Conservation (phyloP, 2,888 invertebrate genomes). For the Polydrusus tereticollis region DNA sequence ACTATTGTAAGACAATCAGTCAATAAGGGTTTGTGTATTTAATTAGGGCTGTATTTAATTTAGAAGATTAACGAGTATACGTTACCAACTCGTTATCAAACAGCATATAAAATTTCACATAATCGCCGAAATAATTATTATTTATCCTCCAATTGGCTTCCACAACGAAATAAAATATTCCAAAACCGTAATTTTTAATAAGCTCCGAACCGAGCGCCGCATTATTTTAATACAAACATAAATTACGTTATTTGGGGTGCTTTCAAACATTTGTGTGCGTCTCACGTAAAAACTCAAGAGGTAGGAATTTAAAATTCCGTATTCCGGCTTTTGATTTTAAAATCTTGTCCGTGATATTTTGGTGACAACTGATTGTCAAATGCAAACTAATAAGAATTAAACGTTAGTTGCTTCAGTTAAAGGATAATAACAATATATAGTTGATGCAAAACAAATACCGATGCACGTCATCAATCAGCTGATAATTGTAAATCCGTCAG, state of each 20-base stretch:
- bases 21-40: no score
- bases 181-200: conserved; percentile 6
- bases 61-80: neutral
- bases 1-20: no score
- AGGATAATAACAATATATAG: no score
- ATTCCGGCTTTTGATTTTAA: no score
- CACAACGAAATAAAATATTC: conserved; percentile 32
- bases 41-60: no score
- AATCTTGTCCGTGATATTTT: no score
- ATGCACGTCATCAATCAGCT: no score
- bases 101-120: neutral
- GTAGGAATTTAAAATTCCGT: neutral
- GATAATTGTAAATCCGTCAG: no score
- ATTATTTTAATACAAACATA: conserved; percentile 19
- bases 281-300: conserved; percentile 14
- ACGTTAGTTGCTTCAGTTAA: no score
- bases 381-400: no score
- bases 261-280: conserved; percentile 25
- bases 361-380: no score
- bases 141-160: conserved; percentile 1
- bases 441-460: no score
- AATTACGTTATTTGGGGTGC: conserved; percentile 26
- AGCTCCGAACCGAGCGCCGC: neutral
- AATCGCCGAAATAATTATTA: neutral
- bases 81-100: neutral